Conservation (phyloP, 2,888 invertebrate species). For the Ectemnius lituratus region DNA sequence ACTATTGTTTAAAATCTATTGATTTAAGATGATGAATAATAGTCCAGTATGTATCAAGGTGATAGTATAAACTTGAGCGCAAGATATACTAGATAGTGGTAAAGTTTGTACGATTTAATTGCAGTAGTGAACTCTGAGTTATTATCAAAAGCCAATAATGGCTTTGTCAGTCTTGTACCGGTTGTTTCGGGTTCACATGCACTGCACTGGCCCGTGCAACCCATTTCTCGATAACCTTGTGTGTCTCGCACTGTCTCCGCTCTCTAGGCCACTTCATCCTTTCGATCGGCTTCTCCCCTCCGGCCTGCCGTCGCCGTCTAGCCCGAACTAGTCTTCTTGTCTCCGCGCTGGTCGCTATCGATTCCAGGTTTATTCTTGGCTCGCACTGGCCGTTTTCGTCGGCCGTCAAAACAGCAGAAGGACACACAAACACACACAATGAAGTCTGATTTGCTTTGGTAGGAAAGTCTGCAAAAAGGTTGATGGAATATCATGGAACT, state of each 20-base stretch:
- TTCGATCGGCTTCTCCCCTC: conserved; percentile 5
- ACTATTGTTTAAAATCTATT: too few species aligned
- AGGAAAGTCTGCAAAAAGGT: background rate
- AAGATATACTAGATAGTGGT: too few species aligned
- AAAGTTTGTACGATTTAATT: too few species aligned
- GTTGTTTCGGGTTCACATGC: too few species aligned
- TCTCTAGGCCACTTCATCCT: background rate
- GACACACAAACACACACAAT: conserved; percentile 29
- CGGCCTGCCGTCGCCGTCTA: conserved; percentile 1
- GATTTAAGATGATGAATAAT: too few species aligned
- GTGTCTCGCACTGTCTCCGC: background rate
- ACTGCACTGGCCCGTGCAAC: too few species aligned
- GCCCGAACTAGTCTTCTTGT: conserved; percentile 11
- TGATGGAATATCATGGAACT: background rate
- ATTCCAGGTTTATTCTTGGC: conserved; percentile 69
- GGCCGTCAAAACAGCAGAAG: conserved; percentile 60
- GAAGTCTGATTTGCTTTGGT: background rate
- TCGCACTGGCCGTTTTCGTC: conserved; percentile 36
- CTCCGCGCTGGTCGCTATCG: conserved; percentile 57
- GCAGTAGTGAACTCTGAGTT: too few species aligned
- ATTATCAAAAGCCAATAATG: too few species aligned
- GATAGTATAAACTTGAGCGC: too few species aligned
- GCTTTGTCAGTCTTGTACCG: too few species aligned
- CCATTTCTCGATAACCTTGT: too few species aligned
- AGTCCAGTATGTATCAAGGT: too few species aligned